Base-by-base conservation (phyloP, 1,140 invertebrate genomes). In the Phymastichus coffea region DNA sequence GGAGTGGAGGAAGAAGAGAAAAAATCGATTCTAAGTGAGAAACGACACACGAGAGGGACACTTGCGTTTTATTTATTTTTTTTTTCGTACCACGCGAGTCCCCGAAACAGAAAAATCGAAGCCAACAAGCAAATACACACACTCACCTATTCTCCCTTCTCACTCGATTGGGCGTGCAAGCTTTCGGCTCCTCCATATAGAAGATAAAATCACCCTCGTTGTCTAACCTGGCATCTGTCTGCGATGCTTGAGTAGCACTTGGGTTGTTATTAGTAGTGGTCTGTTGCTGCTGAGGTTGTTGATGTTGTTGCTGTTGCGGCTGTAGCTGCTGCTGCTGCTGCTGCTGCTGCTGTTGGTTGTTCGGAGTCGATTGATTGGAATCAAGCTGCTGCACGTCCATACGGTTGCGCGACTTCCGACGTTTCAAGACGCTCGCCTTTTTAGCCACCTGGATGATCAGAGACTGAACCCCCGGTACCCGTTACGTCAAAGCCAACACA, bases 391-490 rank as follows among this genome's bases (percentile, higher is more conserved):
- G 74, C 58, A 59, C 69, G 48, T 89, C 88, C 84, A 89, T 88
- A 56, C 86, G 83, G 56, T 85, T 86, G 61, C 85, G 80, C 30
- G 87, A 88, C 74, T 88, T 88, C 33, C 87, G 76, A 57, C 87
- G 79, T 73, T 88, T 88, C 59, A 90, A 76, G 58, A 89, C 86
- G 65, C 86, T 88, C 35, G 87, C 87, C 70, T 87, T 87, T 72
- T 88, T 88, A 53, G 87, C 86, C 63, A 88, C 87, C 86, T 89
- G 85, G 65, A 85, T 83, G 77, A 87, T 85, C 67, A 86, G 80
- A 79, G 83, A 85, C 83, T 85, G 81, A 82, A 82, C 81, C 81
- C 81, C 75, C 73, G 73, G 68, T 74, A 72, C 74, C 74, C 72
- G 69, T 77, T 77, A 77, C 72, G 73, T 73, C 68, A 73, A 72